Evolutionary conservation across 2,888 invertebrate species (phyloP).

Genomic region (Heliconius hortense): DNA sequence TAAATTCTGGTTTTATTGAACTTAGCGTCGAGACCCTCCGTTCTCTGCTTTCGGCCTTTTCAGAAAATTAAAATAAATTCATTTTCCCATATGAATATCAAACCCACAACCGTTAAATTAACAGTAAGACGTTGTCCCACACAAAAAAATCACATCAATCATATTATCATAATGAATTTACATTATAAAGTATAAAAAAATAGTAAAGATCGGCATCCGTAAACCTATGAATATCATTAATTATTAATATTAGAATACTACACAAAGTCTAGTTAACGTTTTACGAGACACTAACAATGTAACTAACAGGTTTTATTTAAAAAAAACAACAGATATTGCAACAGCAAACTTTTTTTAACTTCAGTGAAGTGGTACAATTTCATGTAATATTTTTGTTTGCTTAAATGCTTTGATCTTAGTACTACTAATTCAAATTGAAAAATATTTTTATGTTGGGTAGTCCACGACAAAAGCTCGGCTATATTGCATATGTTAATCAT

Average conservation of each 20-base stretch:
- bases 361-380: slow-evolving; percentile 49
- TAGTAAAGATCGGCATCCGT: slow-evolving; percentile 39
- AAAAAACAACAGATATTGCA: slow-evolving; percentile 54
- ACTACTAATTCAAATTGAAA: no score
- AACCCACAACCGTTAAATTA: background rate
- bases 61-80: background rate
- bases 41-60: no score
- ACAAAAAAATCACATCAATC: background rate
- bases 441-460: no score
- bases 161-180: slow-evolving; percentile 17
- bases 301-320: slow-evolving; percentile 40
- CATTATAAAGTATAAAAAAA: slow-evolving; percentile 25
- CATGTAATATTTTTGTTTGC: slow-evolving; percentile 26
- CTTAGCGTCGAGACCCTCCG: no score
- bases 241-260: slow-evolving; percentile 48
- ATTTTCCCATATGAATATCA: background rate
- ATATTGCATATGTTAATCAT: no score
- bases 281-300: slow-evolving; percentile 48
- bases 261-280: slow-evolving; percentile 50
- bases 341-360: slow-evolving; percentile 49
- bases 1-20: no score
- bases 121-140: background rate
- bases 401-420: no score
- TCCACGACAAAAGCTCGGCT: no score
- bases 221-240: slow-evolving; percentile 46